Conservation (phyloP, 2,888 invertebrate genomes). For the Cantharis nigra region DNA sequence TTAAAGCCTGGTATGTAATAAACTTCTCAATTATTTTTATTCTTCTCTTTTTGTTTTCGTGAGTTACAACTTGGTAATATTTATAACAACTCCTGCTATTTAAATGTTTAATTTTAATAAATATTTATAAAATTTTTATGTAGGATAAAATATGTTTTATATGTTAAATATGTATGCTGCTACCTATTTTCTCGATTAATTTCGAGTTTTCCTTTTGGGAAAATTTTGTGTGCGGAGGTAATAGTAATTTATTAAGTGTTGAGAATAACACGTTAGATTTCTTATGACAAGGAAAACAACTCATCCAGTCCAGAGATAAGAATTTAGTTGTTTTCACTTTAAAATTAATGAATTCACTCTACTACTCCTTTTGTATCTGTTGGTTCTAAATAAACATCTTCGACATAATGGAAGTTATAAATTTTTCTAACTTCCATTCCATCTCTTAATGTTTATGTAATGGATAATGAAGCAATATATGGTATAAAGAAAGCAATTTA, state of each 20-base stretch:
- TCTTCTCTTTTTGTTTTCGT: neutral
- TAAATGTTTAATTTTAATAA: neutral
- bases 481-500: neutral
- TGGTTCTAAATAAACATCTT: neutral
- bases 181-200: neutral
- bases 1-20: neutral
- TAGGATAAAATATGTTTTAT: neutral
- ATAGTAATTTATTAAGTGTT: neutral
- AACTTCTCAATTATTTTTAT: neutral
- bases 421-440: neutral
- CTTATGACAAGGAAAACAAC: neutral
- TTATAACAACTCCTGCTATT: neutral
- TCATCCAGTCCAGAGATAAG: neutral
- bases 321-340: neutral
- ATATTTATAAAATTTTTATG: neutral
- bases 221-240: neutral
- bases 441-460: neutral
- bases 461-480: neutral
- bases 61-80: neutral
- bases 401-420: neutral
- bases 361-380: neutral
- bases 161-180: no score
- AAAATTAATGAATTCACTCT: slow-evolving; percentile 1
- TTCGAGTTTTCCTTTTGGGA: neutral
- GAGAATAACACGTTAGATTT: neutral